These are phyloP conservation scores for Chaetorhynchus papuensis DNA, from an alignment of 2,113 vertebrate genomes.

Conservation along the genomic window DNA sequence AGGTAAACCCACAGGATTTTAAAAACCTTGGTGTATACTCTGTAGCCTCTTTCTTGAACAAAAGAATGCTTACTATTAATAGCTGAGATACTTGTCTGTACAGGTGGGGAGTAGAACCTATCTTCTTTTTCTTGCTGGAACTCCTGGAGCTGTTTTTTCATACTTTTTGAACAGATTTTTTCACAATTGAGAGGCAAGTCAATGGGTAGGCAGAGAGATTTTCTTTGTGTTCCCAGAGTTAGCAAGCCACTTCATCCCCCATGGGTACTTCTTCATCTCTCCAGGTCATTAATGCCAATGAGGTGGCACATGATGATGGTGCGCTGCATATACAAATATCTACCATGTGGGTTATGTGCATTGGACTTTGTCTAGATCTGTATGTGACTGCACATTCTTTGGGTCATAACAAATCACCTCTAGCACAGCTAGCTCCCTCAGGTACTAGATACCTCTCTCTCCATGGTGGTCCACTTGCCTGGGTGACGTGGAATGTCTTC, in stretches of 20 bases:
- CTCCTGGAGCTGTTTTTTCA: background rate
- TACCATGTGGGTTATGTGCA: background rate
- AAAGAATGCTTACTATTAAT: background rate
- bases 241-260: background rate
- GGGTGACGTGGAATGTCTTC: background rate
- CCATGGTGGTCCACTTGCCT: background rate
- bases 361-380: background rate
- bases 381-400: background rate
- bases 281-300: background rate
- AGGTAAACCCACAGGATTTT: background rate
- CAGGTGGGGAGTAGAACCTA: background rate
- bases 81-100: background rate
- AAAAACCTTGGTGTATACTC: background rate
- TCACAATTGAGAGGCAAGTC: background rate
- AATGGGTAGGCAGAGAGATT: background rate
- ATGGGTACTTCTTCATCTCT: background rate
- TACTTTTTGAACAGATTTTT: background rate
- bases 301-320: background rate
- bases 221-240: background rate
- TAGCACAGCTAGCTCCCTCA: background rate
- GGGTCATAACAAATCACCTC: background rate
- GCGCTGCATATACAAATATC: background rate
- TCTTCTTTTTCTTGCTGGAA: background rate
- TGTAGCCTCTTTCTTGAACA: background rate
- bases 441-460: background rate